These are phyloP conservation scores for Melieria crassipennis DNA, from an alignment of 2,888 invertebrate genomes.

Conservation along the genomic window DNA sequence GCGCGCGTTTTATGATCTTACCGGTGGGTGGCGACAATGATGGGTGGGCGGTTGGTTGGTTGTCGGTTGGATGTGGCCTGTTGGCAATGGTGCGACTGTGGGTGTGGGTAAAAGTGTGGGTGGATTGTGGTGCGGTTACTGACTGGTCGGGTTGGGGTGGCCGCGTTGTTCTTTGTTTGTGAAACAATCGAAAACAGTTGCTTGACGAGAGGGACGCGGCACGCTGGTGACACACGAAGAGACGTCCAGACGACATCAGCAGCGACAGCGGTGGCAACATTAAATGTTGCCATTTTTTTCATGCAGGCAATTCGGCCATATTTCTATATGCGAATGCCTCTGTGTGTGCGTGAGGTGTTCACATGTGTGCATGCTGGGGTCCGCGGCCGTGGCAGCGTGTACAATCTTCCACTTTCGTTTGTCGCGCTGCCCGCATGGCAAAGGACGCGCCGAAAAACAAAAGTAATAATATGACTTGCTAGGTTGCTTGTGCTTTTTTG, in stretches of 20 bases:
- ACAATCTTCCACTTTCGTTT: too few species aligned
- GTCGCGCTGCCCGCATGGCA: too few species aligned
- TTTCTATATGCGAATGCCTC: conserved; percentile 31
- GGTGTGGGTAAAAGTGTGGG: too few species aligned
- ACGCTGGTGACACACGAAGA: neutral
- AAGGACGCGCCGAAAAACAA: too few species aligned
- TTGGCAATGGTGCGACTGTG: neutral
- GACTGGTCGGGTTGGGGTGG: neutral
- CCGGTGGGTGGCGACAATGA: neutral
- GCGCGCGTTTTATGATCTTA: conserved; percentile 20
- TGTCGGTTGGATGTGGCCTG: neutral
- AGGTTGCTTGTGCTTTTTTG: too few species aligned
- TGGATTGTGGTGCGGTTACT: too few species aligned
- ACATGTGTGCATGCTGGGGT: too few species aligned
- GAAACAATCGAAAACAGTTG: conserved; percentile 37
- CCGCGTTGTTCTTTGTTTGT: conserved; percentile 29
- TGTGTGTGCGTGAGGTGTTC: neutral
- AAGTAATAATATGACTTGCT: too few species aligned
- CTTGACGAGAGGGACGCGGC: neutral
- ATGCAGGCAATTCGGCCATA: conserved; percentile 21
- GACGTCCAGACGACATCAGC: neutral
- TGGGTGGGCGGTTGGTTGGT: neutral
- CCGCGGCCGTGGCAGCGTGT: too few species aligned
- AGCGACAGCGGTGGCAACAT: neutral
- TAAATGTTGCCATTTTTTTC: conserved; percentile 19